Base-by-base conservation (phyloP, 2,113 vertebrate species). In the Protobothrops flavoviridis region DNA sequence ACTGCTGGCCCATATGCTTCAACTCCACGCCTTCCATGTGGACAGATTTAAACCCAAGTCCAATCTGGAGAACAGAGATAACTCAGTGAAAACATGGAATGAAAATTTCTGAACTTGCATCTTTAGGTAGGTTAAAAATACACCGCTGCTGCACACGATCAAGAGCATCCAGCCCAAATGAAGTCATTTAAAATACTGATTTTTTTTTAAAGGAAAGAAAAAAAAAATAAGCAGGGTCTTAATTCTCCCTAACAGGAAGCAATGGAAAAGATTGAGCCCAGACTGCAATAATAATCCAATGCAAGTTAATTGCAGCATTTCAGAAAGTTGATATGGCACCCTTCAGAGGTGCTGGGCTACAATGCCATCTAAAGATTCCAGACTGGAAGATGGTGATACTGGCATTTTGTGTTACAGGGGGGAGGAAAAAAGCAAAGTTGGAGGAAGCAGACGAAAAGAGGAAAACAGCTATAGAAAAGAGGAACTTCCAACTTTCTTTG, bases 1-100 rank as follows among this genome's bases (percentile, higher is more conserved):
- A 98, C 97, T 99, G 99, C 96, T 99, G 99, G 4, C 99, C 99
- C 99, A 99, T 99, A 91, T 99, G 98, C 94, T 97, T 98, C 92
- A 99, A 95, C 97, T 99, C 99, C 91, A 99, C 91, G 1, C 99
- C 99, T 92, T 99, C 98, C 87, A 99, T 95, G 87, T 99, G 99
- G 3, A 98, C 97, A 0, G 99, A 98, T 92, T 96, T 98, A 94
- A 99, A 99, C 12, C 98, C 97, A 12, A 97, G 97, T 24, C 98
- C 99, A 90, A 99, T 98, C 99, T 99, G 97, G 74, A 94, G 85
- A 93, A 94, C 4, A 95, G 50, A 20, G 59, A 93, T 94, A 1
- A 59, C 3, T 3, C 94, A 86, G 15, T 94, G 74, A 96, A 92
- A 23, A 64, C 69, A 61, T 15, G 50, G 0, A 2, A 15, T 88